These are phyloP conservation scores for Lottia gigantea DNA, from an alignment of 2,888 invertebrate genomes.

Conservation along the genomic window DNA sequence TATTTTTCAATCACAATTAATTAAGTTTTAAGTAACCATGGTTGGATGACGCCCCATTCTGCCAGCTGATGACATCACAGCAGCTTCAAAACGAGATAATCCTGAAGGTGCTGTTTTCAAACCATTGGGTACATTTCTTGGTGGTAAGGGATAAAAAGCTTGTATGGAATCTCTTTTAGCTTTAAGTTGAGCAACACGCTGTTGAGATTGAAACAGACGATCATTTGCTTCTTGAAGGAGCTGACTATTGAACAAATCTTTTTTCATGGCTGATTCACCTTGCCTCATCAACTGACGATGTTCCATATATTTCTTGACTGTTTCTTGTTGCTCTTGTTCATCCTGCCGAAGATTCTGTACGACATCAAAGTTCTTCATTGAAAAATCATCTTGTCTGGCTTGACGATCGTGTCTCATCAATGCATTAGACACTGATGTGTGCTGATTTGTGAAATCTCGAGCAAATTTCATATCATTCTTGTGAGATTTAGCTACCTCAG, in stretches of 20 bases:
- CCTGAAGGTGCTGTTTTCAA: slow-evolving; percentile 39
- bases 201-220: slow-evolving; percentile 54
- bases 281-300: slow-evolving; percentile 63
- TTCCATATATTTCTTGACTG: slow-evolving; percentile 62
- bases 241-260: slow-evolving; percentile 57
- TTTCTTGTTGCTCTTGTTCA: slow-evolving; percentile 58
- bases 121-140: slow-evolving; percentile 38
- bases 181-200: slow-evolving; percentile 58
- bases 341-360: slow-evolving; percentile 40
- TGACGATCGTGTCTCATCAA: slow-evolving; percentile 63
- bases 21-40: slow-evolving; percentile 31
- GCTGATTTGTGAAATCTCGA: slow-evolving; percentile 63
- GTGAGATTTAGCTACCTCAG: slow-evolving; percentile 42
- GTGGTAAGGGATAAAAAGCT: slow-evolving; percentile 54
- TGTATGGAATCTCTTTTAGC: slow-evolving; percentile 49
- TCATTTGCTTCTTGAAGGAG: slow-evolving; percentile 64
- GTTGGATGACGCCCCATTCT: slow-evolving; percentile 51
- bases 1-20: too few species aligned
- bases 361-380: slow-evolving; percentile 36
- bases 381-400: slow-evolving; percentile 51
- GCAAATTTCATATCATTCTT: slow-evolving; percentile 58
- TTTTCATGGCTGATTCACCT: slow-evolving; percentile 59
- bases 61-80: slow-evolving; percentile 40
- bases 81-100: slow-evolving; percentile 45
- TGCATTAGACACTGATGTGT: slow-evolving; percentile 66